Base-by-base conservation (phyloP, 2,797 vertebrate species). In the Fundulus diaphanus region DNA sequence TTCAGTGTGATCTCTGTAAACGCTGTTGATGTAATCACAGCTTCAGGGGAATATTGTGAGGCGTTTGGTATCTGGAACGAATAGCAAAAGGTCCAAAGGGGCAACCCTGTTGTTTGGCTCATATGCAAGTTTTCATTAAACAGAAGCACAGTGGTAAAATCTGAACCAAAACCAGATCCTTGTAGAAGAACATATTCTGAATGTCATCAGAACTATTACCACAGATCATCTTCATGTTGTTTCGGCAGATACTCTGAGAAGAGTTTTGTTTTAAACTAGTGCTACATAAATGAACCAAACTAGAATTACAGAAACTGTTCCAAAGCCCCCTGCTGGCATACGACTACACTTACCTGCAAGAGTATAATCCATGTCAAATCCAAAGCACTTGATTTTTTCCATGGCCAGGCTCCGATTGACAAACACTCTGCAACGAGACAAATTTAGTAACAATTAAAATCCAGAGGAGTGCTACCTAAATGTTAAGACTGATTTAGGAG, bases 351-450 rank as follows among this genome's bases (percentile, higher is more conserved):
- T 85, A 97, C 98, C 98, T 91, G 98, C 98, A 83, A 99, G 94
- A 68, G 98, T 99, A 86, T 99, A 99, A 95, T 99, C 98, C 98
- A 99, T 99, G 93, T 99, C 98, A 95, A 99, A 99, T 82, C 98
- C 98, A 93, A 99, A 99, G 92, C 97, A 98, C 91, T 99, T 99
- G 88, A 99, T 99, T 95, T 99, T 99, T 95, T 99, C 98, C 98
- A 99, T 99, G 82, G 98, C 97, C 95, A 99, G 95, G 93, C 98
- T 99, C 93, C 98, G 96, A 93, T 99, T 99, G 87, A 99, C 98
- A 96, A 99, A 99, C 80, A 99, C 96, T 95, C 98, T 99, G 84
- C 76, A 75, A 85, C 72, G 44, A 81, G 78, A 82, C 79, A 92
- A 52, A 67, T 37, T 33, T 37, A 37, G 20, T 37, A 13, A 63